phyloP scores from a whole-genome alignment of 2,888 invertebrate genomes.

The Galeruca laticollis region DNA sequence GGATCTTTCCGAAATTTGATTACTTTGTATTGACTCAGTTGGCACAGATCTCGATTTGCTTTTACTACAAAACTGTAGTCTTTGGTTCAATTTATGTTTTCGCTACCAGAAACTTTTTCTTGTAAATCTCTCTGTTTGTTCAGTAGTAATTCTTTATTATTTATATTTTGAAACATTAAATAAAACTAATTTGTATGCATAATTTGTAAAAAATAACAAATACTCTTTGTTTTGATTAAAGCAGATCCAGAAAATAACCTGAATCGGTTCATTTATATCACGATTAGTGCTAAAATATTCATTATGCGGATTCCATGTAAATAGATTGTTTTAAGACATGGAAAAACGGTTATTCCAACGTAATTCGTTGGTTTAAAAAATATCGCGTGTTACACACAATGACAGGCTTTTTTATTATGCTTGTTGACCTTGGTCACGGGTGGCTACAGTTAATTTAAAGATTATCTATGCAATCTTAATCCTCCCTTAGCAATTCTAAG shows the following conservation, averaged over 20 bases:
- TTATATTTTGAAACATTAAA: too few relatives aligned
- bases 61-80: too few relatives aligned
- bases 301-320: neutral
- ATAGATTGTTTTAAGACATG: neutral
- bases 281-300: too few relatives aligned
- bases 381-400: conserved; percentile 13
- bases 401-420: conserved; percentile 2
- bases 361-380: conserved; percentile 23
- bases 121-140: too few relatives aligned
- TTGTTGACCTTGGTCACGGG: conserved; percentile 21
- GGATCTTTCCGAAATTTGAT: too few relatives aligned
- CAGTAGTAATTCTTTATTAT: too few relatives aligned
- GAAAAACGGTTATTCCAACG: neutral
- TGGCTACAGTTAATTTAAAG: neutral
- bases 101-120: too few relatives aligned
- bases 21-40: too few relatives aligned
- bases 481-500: conserved; percentile 4
- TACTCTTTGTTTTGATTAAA: neutral
- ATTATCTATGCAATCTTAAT: conserved; percentile 20
- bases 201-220: neutral
- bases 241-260: neutral
- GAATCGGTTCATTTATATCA: too few relatives aligned
- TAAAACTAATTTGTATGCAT: too few relatives aligned
- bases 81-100: too few relatives aligned
- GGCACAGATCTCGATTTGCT: too few relatives aligned